Conservation (phyloP, 92 coral and sea anemone genomes). For the Phenganax marumi region DNA sequence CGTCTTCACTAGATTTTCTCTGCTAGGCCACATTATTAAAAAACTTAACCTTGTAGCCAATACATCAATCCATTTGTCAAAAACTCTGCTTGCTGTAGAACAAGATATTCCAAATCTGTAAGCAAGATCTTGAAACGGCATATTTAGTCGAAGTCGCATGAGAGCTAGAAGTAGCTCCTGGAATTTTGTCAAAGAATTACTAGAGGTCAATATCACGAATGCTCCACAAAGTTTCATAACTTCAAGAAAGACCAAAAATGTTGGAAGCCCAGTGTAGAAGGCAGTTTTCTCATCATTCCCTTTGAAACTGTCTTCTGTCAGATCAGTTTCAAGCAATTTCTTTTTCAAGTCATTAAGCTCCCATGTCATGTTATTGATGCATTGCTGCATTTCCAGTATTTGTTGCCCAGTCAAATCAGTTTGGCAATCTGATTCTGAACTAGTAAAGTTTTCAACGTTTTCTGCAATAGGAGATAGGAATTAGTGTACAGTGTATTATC, state of each 20-base stretch:
- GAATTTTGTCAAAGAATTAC: conserved; percentile 13
- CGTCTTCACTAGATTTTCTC: conserved; percentile 18
- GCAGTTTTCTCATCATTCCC: conserved; percentile 54
- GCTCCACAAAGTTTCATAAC: conserved; percentile 25
- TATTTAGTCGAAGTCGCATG: conserved; percentile 16
- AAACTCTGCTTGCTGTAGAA: conserved; percentile 22
- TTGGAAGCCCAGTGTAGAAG: conserved; percentile 57
- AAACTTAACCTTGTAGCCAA: conserved; percentile 9
- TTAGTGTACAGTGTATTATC: too few species aligned
- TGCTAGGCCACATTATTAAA: neutral
- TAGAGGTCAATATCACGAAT: neutral
- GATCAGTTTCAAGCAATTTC: conserved; percentile 37
- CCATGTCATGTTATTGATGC: conserved; percentile 32
- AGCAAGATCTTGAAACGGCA: conserved; percentile 18
- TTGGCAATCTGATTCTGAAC: conserved; percentile 45
- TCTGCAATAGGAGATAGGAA: too few species aligned
- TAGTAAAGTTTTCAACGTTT: neutral
- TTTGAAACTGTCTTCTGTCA: conserved; percentile 44
- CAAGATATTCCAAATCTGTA: conserved; percentile 24
- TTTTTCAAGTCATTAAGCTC: conserved; percentile 50
- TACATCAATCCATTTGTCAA: conserved; percentile 2
- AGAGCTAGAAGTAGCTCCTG: conserved; percentile 9
- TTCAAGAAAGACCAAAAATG: conserved; percentile 8
- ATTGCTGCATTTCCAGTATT: conserved; percentile 35
- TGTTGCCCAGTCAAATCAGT: conserved; percentile 40